Base-by-base conservation (phyloP, 2,888 invertebrate genomes). In the Watsonalla binaria region DNA sequence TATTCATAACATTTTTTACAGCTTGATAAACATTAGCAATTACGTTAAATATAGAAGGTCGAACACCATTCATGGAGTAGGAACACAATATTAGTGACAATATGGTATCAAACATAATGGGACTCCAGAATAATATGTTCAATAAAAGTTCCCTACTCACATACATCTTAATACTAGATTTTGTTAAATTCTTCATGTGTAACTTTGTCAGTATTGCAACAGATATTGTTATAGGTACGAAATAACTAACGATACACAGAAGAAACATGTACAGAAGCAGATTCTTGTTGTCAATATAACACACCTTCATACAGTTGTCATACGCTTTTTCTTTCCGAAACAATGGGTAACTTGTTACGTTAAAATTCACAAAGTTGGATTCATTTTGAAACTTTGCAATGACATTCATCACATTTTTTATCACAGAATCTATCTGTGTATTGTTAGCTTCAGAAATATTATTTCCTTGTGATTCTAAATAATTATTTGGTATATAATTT, bases 21-120 rank as follows among this genome's bases (percentile, higher is more conserved):
- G 80, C 81, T 60, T 91, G 89, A 65, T 90, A 91, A 6, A 90
- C 69, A 73, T 91, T 91, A 0, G 90, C 90, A n/a, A 86, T 70
- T 0, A 84, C 71, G 66, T 84, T 86, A 14, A 91, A 81, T 54
- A 90, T 63, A 0, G 86, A 83, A 33, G 85, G 82, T 55, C 81
- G 76, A 58, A 74, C 74, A 2, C 82, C 78, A 55, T 82, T 76
- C 74, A 79, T 84, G 2, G 80, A 67, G 56, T 84, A 87, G 0
- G 87, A 79, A 71, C 91, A 91, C 45, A 87, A 57, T 49, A 86
- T 68, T 9, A 89, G 61, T 0, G 90, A 86, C 6, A 91, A 54
- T 65, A 88, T 82, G 39, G 85, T 85, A 57, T 91, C 89, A 66
- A 91, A 84, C 82, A 90, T 84, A 0, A 87, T 83, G 0, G 90